phyloP scores from a whole-genome alignment of 1,140 invertebrate species.

The Grapholita molesta region DNA sequence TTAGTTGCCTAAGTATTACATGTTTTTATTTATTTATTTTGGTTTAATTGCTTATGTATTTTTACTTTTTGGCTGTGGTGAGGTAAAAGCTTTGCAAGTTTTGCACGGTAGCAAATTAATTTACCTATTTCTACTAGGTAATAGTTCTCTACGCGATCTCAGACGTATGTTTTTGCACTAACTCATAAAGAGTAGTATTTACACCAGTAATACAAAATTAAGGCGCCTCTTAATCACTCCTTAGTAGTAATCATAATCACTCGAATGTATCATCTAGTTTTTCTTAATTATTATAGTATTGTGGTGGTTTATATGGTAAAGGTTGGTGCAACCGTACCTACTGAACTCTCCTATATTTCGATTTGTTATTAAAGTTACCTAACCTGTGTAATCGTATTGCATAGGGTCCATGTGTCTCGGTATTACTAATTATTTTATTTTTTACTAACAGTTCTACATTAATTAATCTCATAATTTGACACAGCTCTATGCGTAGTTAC shows the following conservation, averaged over 20 bases:
- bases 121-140: no score
- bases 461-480: conserved; percentile 19
- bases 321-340: neutral
- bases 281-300: neutral
- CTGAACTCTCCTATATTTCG: neutral
- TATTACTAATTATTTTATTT: neutral
- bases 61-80: neutral
- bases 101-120: neutral
- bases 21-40: no score
- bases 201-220: neutral
- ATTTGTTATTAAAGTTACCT: neutral
- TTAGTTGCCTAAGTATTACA: no score
- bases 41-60: neutral
- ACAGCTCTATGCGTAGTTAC: neutral
- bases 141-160: neutral
- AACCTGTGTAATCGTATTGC: neutral
- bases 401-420: neutral
- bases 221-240: neutral
- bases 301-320: neutral
- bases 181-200: neutral
- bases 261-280: neutral
- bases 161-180: neutral
- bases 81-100: neutral
- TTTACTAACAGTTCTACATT: neutral
- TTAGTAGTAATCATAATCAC: neutral